These are phyloP conservation scores for Calypte anna DNA, from an alignment of 2,113 vertebrate species.

Conservation along the genomic window DNA sequence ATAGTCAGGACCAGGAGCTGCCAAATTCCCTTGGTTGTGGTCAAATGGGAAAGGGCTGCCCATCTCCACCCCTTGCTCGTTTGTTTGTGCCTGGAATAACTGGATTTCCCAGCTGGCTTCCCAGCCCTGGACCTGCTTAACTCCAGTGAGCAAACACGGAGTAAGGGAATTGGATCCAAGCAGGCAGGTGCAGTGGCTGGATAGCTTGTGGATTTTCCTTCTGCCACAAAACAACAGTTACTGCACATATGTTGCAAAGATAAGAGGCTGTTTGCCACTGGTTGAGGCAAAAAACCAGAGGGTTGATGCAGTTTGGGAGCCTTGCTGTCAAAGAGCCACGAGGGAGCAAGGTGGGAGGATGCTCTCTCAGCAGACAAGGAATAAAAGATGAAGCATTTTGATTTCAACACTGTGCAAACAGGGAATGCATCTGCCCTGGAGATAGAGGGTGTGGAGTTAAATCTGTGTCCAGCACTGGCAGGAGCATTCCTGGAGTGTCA, in stretches of 20 bases:
- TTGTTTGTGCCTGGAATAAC: background rate
- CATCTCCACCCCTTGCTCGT: background rate
- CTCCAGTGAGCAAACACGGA: background rate
- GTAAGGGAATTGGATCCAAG: slow-evolving; percentile 30
- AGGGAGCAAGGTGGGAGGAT: background rate
- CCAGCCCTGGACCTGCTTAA: slow-evolving; percentile 36
- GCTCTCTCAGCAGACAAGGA: background rate
- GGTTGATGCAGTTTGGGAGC: background rate
- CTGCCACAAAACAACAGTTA: background rate
- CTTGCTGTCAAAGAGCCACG: background rate
- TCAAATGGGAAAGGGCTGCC: background rate
- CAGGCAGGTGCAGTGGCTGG: slow-evolving; percentile 57
- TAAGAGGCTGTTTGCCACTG: background rate
- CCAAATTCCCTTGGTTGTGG: background rate
- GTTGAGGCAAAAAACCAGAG: background rate
- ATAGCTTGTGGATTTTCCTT: slow-evolving; percentile 62
- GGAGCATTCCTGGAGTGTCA: background rate
- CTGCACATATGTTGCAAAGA: slow-evolving; percentile 32
- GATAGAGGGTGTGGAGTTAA: rapidly evolving
- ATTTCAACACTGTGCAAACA: background rate
- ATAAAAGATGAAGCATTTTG: background rate
- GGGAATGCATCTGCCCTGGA: rapidly evolving
- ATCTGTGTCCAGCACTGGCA: background rate
- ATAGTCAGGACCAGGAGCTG: rapidly evolving
- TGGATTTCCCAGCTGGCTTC: slow-evolving; percentile 50